Base-by-base conservation (phyloP, 2,113 vertebrate species). In the Delphinus delphis region DNA sequence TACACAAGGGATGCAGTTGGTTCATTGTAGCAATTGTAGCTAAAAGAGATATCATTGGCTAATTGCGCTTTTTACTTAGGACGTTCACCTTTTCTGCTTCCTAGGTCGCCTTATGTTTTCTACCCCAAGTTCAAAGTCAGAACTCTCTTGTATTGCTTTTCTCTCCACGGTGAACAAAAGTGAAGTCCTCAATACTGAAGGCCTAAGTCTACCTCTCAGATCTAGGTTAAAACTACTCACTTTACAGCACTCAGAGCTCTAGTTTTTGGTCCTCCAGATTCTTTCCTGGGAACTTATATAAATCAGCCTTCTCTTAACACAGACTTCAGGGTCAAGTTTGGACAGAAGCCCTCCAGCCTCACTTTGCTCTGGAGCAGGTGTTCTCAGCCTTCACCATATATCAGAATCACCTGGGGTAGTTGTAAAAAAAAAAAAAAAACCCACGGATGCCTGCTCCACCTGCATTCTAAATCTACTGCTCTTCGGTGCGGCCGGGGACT, bases 401-500 rank as follows among this genome's bases (percentile, higher is more conserved):
- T n/a, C 53, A 73, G 31, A 67, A 68, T 71, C 73, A 70, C 47
- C 55, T 55, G 62, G 44, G 14, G 60, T 26, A 26, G 28, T 74
- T 71, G 10, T 21, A 12, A n/a, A 44, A 53, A 53, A 18, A 18
- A 17, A 6, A 50, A 12, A 6, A 5, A 23, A 18, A 41, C 25
- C 12, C 1, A 58, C 0, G 31, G 11, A 5, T 82, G 20, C 26
- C 47, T 68, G 3, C 26, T 5, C 13, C 9, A 31, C 26, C 10
- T 23, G 18, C 6, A 0, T 70, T 58, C 33, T 33, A 67, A 95
- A 89, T 44, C 44, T 5, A 5, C 28, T 41, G n/a, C 18, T 44
- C 33, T 47, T 15, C 0, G 4, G 41, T 25, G 60, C 23, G 5
- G 5, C 25, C 25, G 7, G 38, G 17, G 13, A 7, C 11, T 12